Evolutionary conservation across 2,113 vertebrate genomes (phyloP), one percentile per base, ranked within the genome.

Genomic region (Pteronura brasiliensis): DNA sequence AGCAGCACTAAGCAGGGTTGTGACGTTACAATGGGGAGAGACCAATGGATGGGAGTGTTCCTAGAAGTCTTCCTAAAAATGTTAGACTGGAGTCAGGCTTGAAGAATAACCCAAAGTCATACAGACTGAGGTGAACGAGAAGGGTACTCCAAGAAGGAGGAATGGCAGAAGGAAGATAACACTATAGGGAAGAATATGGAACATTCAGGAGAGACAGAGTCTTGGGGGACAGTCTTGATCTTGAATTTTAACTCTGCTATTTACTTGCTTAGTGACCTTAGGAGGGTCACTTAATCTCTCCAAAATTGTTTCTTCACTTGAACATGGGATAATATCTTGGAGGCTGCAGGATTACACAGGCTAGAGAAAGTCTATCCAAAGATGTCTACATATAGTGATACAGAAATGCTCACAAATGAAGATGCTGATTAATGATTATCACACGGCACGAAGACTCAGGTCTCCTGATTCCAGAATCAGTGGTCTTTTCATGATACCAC

Each of bases 381-480:
- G 76, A 74, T 31, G 47, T 27, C 61, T 59, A 23, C 20, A 49
- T 36, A 29, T 11, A 13, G 72, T 71, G 89, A 89, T 21, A 79
- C 2, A 74, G 27, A 44, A 93, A 83, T 90, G 81, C 42, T 90
- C 61, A 95, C 36, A 95, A 88, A 84, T 69, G 63, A 90, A 96
- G 52, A 92, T 67, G 31, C 72, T 67, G 31, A 88, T 96, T 79
- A 80, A 69, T 83, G 39, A 83, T 95, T 88, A 83, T 93, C 90
- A 80, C 8, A 34, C 59, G 25, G 36, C 29, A 93, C 39, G n/a
- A 92, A 89, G n/a, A 94, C 17, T 52, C n/a, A 17, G 36, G 7
- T 93, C n/a, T 74, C 31, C 90, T 82, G 44, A 87, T 87, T 92
- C 55, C 61, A 61, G 74, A 85, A 21, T 59, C 74, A 87, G 21